Base-by-base conservation (phyloP, 2,888 invertebrate species). In the Oegoconia quadripuncta region DNA sequence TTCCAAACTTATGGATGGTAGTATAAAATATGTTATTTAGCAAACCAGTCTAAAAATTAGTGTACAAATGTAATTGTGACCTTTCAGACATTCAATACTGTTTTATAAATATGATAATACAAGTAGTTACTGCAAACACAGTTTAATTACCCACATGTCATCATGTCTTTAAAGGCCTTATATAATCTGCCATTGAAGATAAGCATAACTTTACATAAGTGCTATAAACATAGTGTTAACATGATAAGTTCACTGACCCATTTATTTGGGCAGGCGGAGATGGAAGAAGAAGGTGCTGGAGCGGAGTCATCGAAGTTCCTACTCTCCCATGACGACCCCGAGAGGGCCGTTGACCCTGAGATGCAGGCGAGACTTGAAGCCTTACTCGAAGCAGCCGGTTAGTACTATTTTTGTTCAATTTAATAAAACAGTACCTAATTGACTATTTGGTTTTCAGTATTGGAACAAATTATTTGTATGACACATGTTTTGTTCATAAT, bases 321-420 rank as follows among this genome's bases (percentile, higher is more conserved):
- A 53, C 74, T 88, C 42, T 80, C 90, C 48, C 89, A 88, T 23
- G 83, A 90, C 64, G 81, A 90, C 70, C 89, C 91, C 31, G 92
- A 93, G 64, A 84, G 92, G 61, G 89, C 92, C 32, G 93, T 93
- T 47, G 93, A 93, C 75, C 94, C 95, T 30, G 95, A 96, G 77
- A 96, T 96, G 61, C 96, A 96, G 80, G 95, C 95, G 35, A 89
- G 97, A 59, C 91, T 98, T 44, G 97, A 97, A 87, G 97, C 97
- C 51, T 90, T 98, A 54, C 91, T 98, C 51, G 97, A 98, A 89
- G 97, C 97, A 68, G 97, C 97, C 72, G 95, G 88, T 88, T 44
- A 70, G 78, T 74, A 34, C 29, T 39, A 40, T 33, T 2, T 33
- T 33, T 2, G 15, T 3, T 32, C 34, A 4, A 37, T 36, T n/a